Percentiles rank a stretch among this genome's conserved stretches.
Evolutionary conservation across 2,113 vertebrate genomes (phyloP).

Genomic region (Penelope pileata): DNA sequence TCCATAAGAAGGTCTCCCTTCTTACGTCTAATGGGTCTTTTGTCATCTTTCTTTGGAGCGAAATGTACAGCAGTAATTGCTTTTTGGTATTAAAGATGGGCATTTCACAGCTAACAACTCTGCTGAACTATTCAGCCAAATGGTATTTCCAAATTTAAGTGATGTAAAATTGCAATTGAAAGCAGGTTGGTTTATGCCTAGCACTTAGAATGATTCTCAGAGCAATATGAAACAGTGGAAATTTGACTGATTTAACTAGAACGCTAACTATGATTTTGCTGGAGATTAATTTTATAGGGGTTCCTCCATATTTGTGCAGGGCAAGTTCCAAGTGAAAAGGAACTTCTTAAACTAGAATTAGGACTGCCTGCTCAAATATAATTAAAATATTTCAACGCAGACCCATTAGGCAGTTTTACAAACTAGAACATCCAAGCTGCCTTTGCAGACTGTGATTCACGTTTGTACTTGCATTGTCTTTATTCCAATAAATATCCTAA

Average conservation of each 20-base stretch:
- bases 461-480: not conserved
- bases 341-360: not conserved
- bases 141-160: not conserved
- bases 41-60: not conserved
- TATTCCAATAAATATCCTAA: not conserved
- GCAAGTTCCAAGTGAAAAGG: not conserved
- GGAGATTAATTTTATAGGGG: not conserved
- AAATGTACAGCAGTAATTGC: not conserved
- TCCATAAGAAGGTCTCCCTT: not conserved
- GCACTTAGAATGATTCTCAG: not conserved
- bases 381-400: conserved; percentile 6
- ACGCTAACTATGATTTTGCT: not conserved
- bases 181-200: not conserved
- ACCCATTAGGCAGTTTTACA: not conserved
- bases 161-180: not conserved
- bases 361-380: not conserved
- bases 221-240: not conserved
- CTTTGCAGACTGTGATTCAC: not conserved
- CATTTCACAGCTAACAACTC: not conserved
- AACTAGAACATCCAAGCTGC: not conserved
- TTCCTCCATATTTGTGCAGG: not conserved
- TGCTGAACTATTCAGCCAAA: not conserved
- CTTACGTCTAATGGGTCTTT: not conserved
- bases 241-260: not conserved
- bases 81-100: not conserved